A percentile compares a stretch with the other conserved stretches of the same genome.
Conservation (phyloP, 2,888 invertebrate species). For the Spialia ferax region DNA sequence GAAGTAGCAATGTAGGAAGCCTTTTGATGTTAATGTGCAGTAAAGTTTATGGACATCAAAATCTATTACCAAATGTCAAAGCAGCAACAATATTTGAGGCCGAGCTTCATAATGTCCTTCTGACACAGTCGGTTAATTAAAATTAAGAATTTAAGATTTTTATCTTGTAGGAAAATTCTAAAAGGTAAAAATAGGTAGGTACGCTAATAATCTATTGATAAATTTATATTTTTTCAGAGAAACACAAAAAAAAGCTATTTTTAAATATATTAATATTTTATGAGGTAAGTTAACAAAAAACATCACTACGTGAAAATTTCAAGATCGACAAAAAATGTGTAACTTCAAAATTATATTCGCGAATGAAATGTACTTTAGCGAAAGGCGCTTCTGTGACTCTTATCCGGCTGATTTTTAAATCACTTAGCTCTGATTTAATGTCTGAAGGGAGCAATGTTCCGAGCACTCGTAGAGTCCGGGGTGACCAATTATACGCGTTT, state of each 20-base stretch:
- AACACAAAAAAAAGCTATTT: too few relatives aligned
- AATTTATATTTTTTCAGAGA: too few relatives aligned
- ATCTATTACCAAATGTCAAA: too few relatives aligned
- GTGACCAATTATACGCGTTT: background rate
- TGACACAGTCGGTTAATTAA: too few relatives aligned
- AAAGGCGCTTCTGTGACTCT: background rate
- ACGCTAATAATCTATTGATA: too few relatives aligned
- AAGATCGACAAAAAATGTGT: background rate
- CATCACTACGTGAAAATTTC: background rate
- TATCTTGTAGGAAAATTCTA: too few relatives aligned
- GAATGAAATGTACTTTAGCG: background rate
- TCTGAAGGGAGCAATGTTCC: background rate
- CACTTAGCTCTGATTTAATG: background rate
- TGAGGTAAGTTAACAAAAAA: too few relatives aligned
- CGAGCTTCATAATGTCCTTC: too few relatives aligned
- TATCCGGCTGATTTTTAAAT: background rate
- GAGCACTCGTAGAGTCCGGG: background rate
- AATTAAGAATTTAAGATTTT: too few relatives aligned
- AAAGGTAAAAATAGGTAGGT: too few relatives aligned
- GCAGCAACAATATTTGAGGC: too few relatives aligned
- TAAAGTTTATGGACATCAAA: background rate
- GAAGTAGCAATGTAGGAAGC: background rate
- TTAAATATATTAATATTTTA: too few relatives aligned
- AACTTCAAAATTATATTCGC: background rate
- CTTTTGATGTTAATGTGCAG: background rate